These are phyloP conservation scores for Cassiopea xamachana DNA, from an alignment of 30 jellyfish, hydroid and myxozoan species.

Conservation along the genomic window DNA sequence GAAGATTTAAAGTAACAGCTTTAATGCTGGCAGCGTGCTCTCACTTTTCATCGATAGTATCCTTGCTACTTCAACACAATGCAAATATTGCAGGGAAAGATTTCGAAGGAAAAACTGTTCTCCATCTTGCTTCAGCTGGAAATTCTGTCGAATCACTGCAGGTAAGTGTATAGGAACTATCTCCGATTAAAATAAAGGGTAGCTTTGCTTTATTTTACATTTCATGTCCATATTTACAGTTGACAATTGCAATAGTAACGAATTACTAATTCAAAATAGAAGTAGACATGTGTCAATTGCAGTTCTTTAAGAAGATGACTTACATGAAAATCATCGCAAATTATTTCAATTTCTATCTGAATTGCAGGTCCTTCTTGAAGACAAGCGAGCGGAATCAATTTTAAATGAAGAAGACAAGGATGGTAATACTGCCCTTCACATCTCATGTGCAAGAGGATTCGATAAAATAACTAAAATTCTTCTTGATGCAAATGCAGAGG, in stretches of 20 bases:
- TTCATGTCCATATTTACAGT: no score
- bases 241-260: no score
- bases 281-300: no score
- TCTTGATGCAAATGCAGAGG: constrained; percentile 74
- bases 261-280: no score
- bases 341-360: background rate
- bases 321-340: no score
- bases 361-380: constrained; percentile 43
- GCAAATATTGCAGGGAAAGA: constrained; percentile 80
- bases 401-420: constrained; percentile 82
- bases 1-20: constrained; percentile 74
- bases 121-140: constrained; percentile 84
- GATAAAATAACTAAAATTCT: constrained; percentile 79
- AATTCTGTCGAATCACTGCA: constrained; percentile 70
- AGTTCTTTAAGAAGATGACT: no score
- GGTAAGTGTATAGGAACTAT: constrained; percentile 38
- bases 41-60: constrained; percentile 54
- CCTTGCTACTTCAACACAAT: constrained; percentile 52
- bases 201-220: no score
- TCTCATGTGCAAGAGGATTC: constrained; percentile 84
- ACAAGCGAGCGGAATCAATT: constrained; percentile 32
- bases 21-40: constrained; percentile 91
- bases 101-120: constrained; percentile 89
- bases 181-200: no score
- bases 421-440: constrained; percentile 87